Base-by-base conservation (phyloP, 2,888 invertebrate species). In the Nemurella pictetii region DNA sequence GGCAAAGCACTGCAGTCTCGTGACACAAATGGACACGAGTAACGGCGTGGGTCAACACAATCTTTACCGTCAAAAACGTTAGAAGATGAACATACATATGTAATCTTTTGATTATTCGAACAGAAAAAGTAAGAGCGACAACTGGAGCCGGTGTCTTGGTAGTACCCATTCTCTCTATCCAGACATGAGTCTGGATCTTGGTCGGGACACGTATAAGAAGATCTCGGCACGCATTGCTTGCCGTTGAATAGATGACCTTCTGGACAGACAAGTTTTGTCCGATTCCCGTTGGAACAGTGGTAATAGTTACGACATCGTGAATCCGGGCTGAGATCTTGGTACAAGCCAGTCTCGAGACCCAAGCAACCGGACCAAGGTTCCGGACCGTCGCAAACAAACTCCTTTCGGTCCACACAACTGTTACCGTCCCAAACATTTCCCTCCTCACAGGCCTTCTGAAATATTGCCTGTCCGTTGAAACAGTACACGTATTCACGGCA, bases 101-200 rank as follows among this genome's bases (percentile, higher is more conserved):
- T 91, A n/a, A 92, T 92, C 88, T 93, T 93, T 87, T 91, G 91
- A 0, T 93, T 92, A 85, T 90, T 90, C 27, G 90, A 90, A 89
- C 94, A 94, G 87, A 91, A 92, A 89, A 92, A 93, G 89, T 93
- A 94, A 15, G 93, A 92, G 80, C 93, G 91, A 88, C 94, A 94
- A 0, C 92, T 93, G 0, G 91, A 90, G 29, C 88, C 88, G 4
- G 87, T 85, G 85, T 91, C 90, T 5, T 91, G 91, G 89, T 93
- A 92, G 84, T 92, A 92, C 0, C 93, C 93, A 88, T 94, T 92
- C 12, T 90, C 87, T 74, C 92, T 91, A 0, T 91, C 90, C 85
- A 90, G 90, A 88, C 93, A 93, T 0, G 85, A 25, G 29, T 85
- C 86, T 5, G 80, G 84, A 87, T 92, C 92, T 85, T 91, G 88